These are phyloP conservation scores for Drosophila mercatorum DNA, from an alignment of 2,888 invertebrate species.

Conservation along the genomic window DNA sequence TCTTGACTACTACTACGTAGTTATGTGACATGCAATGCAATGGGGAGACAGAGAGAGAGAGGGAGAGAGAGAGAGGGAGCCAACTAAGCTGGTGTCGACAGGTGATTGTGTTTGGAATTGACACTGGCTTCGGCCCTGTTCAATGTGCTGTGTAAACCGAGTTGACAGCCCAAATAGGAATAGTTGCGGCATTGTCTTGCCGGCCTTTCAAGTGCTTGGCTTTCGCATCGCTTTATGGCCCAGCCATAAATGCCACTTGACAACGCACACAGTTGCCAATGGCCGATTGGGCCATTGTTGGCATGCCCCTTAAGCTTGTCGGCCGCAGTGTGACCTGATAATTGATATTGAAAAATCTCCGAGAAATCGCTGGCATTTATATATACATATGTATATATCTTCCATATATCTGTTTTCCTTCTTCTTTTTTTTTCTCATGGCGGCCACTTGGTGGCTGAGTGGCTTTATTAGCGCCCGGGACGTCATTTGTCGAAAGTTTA, in stretches of 20 bases:
- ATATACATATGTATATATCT: not conserved
- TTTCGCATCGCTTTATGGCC: conserved; percentile 27
- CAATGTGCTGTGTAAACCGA: conserved; percentile 54
- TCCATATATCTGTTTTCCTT: no score
- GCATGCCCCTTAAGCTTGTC: not conserved
- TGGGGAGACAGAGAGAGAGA: no score
- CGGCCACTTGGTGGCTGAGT: conserved; percentile 7
- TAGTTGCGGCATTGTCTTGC: conserved; percentile 27
- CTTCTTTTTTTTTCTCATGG: not conserved
- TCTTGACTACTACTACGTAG: no score
- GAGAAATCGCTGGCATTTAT: conserved; percentile 11
- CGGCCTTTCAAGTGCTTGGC: conserved; percentile 11
- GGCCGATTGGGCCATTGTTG: conserved; percentile 6
- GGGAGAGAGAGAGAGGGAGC: no score
- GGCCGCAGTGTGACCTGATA: conserved; percentile 3
- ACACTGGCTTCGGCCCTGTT: conserved; percentile 24
- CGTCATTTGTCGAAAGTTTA: conserved; percentile 57
- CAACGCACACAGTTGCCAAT: conserved; percentile 6
- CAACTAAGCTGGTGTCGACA: not conserved
- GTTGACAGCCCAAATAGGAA: conserved; percentile 42
- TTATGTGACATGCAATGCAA: not conserved
- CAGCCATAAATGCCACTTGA: conserved; percentile 1
- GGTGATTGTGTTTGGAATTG: conserved; percentile 2
- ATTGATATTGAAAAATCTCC: conserved; percentile 26
- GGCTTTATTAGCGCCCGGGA: conserved; percentile 39